phyloP scores from a whole-genome alignment of 2,113 vertebrate genomes.

The Mormoops blainvillei region DNA sequence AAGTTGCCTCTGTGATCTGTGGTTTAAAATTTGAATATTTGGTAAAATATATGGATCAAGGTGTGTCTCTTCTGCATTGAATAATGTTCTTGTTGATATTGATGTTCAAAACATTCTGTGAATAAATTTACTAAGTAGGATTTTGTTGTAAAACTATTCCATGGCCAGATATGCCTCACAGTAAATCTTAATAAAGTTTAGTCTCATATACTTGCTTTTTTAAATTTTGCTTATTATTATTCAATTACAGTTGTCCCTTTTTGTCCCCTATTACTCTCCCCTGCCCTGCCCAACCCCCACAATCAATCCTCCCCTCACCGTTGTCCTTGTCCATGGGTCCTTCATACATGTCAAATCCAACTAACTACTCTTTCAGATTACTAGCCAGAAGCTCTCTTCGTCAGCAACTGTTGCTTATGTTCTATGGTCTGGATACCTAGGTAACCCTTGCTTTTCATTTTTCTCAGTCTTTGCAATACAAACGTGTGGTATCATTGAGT shows the following conservation, averaged over 20 bases:
- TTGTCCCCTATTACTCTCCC: too few species aligned
- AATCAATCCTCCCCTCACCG: too few species aligned
- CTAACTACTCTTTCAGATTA: not conserved
- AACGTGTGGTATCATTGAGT: not conserved
- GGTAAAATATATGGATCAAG: not conserved
- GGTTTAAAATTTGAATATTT: conserved; percentile 19
- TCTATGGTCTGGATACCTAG: not conserved
- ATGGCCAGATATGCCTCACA: not conserved
- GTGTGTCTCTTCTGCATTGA: not conserved
- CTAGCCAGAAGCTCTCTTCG: not conserved
- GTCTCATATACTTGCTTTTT: not conserved
- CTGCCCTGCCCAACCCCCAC: too few species aligned
- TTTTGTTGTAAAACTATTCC: conserved; percentile 10
- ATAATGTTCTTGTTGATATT: not conserved
- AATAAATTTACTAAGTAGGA: not conserved
- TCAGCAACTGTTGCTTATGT: not conserved
- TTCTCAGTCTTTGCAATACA: not conserved
- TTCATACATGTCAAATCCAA: not conserved
- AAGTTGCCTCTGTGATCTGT: not conserved
- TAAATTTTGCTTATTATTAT: too few species aligned
- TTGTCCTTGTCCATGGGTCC: too few species aligned
- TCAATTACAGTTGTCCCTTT: too few species aligned
- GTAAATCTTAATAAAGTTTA: not conserved
- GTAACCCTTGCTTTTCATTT: not conserved
- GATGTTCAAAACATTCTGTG: not conserved